phyloP scores from a whole-genome alignment of 2,113 vertebrate genomes.

The Elgaria multicarinata region DNA sequence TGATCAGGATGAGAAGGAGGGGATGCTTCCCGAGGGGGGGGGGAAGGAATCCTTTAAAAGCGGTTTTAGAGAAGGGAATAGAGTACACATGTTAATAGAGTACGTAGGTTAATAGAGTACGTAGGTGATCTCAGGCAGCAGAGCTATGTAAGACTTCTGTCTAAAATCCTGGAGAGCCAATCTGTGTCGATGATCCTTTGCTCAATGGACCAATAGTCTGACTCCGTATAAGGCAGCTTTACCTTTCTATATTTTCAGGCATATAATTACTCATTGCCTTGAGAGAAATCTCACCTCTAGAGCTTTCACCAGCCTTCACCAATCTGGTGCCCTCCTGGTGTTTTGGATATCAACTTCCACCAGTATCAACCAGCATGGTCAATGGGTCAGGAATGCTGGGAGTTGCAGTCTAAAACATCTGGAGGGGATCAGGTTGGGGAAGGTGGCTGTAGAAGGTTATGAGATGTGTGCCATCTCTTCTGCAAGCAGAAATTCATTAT shows the following conservation, averaged over 20 bases:
- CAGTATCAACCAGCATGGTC: background rate
- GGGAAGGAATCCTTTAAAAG: background rate
- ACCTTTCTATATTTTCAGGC: background rate
- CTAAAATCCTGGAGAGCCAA: too few relatives aligned
- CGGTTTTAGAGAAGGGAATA: background rate
- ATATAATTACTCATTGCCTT: background rate
- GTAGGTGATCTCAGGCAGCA: too few relatives aligned
- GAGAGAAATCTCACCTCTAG: background rate
- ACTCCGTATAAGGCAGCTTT: too few relatives aligned
- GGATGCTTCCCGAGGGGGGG: background rate
- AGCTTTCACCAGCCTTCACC: background rate
- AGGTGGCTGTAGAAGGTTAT: background rate
- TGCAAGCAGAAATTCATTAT: background rate
- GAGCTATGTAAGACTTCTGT: too few relatives aligned
- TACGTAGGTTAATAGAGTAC: too few relatives aligned
- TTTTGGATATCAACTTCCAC: background rate
- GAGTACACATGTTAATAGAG: too few relatives aligned
- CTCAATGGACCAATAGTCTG: background rate
- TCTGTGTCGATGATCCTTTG: background rate
- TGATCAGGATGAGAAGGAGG: background rate
- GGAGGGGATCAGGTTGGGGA: background rate
- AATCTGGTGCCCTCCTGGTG: background rate
- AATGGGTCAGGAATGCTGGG: background rate
- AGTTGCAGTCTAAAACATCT: background rate
- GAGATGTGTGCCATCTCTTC: background rate